phyloP scores from a whole-genome alignment of 2,888 invertebrate species.

The Ochropleura leucogaster region DNA sequence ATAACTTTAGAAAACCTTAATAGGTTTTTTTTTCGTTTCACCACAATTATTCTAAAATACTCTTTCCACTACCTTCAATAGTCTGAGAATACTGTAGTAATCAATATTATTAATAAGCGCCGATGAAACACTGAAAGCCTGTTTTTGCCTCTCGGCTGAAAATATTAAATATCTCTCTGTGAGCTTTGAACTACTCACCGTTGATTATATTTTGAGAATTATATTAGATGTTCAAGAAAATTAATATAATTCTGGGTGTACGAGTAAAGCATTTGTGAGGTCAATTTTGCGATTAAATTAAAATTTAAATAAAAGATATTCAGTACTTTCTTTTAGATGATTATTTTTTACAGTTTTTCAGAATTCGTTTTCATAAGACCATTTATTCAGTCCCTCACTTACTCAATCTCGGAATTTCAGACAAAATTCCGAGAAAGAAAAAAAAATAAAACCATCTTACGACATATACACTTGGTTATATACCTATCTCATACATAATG shows the following conservation, averaged over 20 bases:
- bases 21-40: neutral
- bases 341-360: neutral
- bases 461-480: constrained; percentile 35
- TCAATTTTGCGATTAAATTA: neutral
- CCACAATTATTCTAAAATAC: neutral
- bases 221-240: neutral
- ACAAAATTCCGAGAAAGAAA: no score
- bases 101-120: constrained; percentile 18
- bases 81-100: neutral
- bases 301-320: neutral
- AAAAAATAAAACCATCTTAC: constrained; percentile 1
- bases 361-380: neutral
- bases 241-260: neutral
- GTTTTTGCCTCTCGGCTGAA: neutral
- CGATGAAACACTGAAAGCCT: neutral
- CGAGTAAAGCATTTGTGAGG: neutral
- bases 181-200: constrained; percentile 11
- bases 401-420: no score
- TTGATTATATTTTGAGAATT: constrained; percentile 15
- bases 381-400: no score
- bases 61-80: neutral
- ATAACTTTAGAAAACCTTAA: neutral
- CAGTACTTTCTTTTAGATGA: neutral
- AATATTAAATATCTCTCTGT: constrained; percentile 16
- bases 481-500: constrained; percentile 61